phyloP scores from a whole-genome alignment of 2,797 vertebrate genomes.

The Emydoidea blandingii region DNA sequence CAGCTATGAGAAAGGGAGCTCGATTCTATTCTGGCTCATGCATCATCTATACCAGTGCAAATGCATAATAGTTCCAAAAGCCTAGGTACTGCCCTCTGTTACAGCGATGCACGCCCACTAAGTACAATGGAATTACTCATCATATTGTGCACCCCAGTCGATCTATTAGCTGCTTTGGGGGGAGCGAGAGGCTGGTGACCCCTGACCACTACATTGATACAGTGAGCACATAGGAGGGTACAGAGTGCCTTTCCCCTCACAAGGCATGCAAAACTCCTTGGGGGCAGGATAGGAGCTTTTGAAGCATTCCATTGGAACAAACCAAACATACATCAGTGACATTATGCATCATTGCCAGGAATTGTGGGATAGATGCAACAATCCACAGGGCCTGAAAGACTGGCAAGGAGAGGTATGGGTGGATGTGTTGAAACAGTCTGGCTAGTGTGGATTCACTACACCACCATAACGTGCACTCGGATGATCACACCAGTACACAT shows the following conservation, averaged over 20 bases:
- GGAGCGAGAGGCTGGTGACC: not conserved
- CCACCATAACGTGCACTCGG: not conserved
- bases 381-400: not conserved
- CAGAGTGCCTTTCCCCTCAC: not conserved
- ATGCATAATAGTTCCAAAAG: not conserved
- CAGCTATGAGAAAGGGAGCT: not conserved
- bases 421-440: not conserved
- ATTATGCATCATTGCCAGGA: not conserved
- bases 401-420: rapidly evolving
- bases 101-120: not conserved
- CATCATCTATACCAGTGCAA: not conserved
- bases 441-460: not conserved
- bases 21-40: not conserved
- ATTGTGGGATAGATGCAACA: not conserved
- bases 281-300: not conserved
- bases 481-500: not conserved
- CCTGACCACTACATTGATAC: not conserved
- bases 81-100: not conserved
- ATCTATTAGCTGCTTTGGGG: not conserved
- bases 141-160: too few relatives aligned
- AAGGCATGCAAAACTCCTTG: rapidly evolving
- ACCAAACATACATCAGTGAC: not conserved
- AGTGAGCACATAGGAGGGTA: not conserved
- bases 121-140: not conserved
- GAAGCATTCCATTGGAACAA: rapidly evolving